A percentile compares a stretch with the other conserved stretches of the same genome.
phyloP scores from a whole-genome alignment of 2,888 invertebrate genomes.

The Deroplatys truncata region DNA sequence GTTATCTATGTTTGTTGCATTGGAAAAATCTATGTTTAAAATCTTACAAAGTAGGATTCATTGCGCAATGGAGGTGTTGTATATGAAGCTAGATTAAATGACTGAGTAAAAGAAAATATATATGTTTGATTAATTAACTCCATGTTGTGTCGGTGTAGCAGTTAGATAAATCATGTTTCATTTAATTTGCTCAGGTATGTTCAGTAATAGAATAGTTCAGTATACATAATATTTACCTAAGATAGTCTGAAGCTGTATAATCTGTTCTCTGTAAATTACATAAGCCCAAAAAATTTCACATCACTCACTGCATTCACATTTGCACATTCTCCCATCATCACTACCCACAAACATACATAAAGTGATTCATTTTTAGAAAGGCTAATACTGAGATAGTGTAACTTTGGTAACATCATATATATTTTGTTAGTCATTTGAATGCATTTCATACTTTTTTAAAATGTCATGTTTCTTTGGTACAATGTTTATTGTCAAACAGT shows the following conservation, averaged over 20 bases:
- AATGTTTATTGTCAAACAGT: conserved; percentile 9
- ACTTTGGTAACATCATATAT: background rate
- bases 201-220: background rate
- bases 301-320: background rate
- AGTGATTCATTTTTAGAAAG: background rate
- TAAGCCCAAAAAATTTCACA: background rate
- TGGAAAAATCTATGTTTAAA: background rate
- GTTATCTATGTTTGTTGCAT: background rate
- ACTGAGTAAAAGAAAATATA: background rate
- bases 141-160: background rate
- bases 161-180: background rate
- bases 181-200: conserved; percentile 22
- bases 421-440: background rate
- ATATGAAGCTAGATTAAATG: background rate
- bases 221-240: background rate
- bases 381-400: background rate
- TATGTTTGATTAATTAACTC: background rate
- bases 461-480: conserved; percentile 11
- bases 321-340: background rate
- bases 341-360: background rate
- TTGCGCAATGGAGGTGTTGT: background rate
- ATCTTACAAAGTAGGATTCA: background rate
- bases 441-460: background rate
- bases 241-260: background rate
- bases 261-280: background rate